Evolutionary conservation across 2,888 invertebrate genomes (phyloP).

Genomic region (Andrena bucephala): DNA sequence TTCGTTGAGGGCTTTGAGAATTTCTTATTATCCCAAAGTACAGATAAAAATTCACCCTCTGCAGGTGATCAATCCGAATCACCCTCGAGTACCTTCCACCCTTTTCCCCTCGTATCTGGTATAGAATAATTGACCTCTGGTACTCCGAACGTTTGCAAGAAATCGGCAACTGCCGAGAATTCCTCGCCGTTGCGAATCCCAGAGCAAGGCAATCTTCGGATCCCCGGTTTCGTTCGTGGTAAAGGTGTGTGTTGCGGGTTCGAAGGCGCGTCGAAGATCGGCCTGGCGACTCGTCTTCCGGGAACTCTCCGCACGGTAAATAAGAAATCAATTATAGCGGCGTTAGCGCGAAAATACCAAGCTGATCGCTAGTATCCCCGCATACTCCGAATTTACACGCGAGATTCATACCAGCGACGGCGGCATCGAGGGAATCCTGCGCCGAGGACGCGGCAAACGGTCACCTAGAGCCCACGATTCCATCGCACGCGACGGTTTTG

Average conservation of each 20-base stretch:
- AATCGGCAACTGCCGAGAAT: slow-evolving; percentile 32
- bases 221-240: slow-evolving; percentile 1
- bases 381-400: slow-evolving; percentile 69
- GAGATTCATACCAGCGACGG: slow-evolving; percentile 46
- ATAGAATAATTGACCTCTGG: neutral
- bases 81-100: too few relatives aligned
- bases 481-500: slow-evolving; percentile 68
- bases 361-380: slow-evolving; percentile 47
- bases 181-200: slow-evolving; percentile 5
- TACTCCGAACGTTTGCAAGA: neutral
- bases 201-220: neutral
- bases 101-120: neutral
- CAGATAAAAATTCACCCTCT: neutral
- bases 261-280: slow-evolving; percentile 4
- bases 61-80: too few relatives aligned
- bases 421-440: slow-evolving; percentile 25
- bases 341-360: slow-evolving; percentile 60
- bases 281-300: slow-evolving; percentile 37
- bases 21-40: neutral
- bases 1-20: neutral
- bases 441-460: slow-evolving; percentile 37
- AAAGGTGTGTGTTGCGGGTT: slow-evolving; percentile 7
- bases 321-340: slow-evolving; percentile 69
- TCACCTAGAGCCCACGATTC: slow-evolving; percentile 54
- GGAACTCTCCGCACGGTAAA: slow-evolving; percentile 52